A percentile compares a stretch with the other conserved stretches of the same genome.
phyloP scores from a whole-genome alignment of 1,140 invertebrate species.

The Oryctes rhinoceros region DNA sequence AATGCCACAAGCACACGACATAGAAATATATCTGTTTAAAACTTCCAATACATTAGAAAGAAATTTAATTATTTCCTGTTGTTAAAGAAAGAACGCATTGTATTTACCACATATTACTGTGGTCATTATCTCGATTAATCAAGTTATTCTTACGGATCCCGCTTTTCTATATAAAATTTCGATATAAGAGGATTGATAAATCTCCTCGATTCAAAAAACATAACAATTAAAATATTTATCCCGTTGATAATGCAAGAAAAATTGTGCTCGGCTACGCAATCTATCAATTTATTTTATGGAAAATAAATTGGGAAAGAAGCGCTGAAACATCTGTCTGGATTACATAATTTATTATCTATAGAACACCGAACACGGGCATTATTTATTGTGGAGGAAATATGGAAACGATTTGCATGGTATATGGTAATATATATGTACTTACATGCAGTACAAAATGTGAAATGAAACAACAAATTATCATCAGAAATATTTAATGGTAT shows the following conservation, averaged over 20 bases:
- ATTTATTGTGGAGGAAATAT: background rate
- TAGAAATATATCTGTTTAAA: no score
- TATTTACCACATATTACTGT: no score
- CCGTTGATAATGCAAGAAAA: background rate
- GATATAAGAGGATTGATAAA: no score
- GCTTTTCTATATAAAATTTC: no score
- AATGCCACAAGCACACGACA: no score
- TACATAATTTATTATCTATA: conserved; percentile 24
- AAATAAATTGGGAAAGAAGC: conserved; percentile 13
- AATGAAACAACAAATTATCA: conserved; percentile 3
- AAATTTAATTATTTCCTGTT: no score
- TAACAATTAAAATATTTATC: conserved; percentile 26
- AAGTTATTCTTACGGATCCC: no score
- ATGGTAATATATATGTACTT: background rate
- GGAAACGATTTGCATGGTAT: conserved; percentile 8
- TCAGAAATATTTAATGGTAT: background rate
- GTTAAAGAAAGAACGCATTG: no score
- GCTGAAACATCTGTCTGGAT: conserved; percentile 13
- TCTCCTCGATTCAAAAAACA: background rate
- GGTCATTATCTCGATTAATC: no score
- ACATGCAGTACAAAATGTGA: background rate
- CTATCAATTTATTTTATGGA: conserved; percentile 1
- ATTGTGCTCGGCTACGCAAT: background rate
- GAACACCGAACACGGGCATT: background rate
- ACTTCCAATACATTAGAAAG: no score